Evolutionary conservation across 2,888 invertebrate species (phyloP).

Genomic region (Rhamphomyia laevipes): DNA sequence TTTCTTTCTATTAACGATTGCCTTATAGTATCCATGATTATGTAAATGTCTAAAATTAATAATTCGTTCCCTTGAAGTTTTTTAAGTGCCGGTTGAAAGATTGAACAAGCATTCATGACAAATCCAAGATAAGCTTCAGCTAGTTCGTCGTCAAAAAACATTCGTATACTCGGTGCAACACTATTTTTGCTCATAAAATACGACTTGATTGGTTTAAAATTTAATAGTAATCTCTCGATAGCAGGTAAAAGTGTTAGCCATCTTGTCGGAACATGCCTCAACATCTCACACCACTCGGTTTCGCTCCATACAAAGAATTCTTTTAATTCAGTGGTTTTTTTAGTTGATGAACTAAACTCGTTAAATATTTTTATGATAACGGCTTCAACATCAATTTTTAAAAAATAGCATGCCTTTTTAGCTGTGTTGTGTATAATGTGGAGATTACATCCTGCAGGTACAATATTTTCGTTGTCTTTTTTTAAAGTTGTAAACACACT

Average conservation of each 20-base stretch:
- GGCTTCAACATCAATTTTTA: conserved; percentile 6
- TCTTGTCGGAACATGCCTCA: conserved; percentile 8
- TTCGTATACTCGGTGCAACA: background rate
- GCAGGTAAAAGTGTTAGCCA: background rate
- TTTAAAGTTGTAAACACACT: background rate
- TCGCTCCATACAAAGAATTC: conserved; percentile 7
- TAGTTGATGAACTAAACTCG: conserved; percentile 9
- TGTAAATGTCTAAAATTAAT: background rate
- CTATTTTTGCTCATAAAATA: background rate
- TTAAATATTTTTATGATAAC: conserved; percentile 9
- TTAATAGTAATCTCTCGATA: background rate
- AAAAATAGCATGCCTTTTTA: background rate
- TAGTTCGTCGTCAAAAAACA: background rate
- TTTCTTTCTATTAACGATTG: background rate
- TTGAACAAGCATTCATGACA: background rate
- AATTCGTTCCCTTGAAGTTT: background rate
- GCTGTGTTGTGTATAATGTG: background rate
- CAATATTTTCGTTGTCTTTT: background rate
- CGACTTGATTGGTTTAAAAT: background rate
- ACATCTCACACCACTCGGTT: conserved; percentile 10
- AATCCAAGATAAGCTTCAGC: background rate
- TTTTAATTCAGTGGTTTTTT: conserved; percentile 7
- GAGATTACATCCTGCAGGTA: background rate
- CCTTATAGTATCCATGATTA: background rate
- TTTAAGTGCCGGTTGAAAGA: background rate